Base-by-base conservation (phyloP, 2,888 invertebrate species). In the Platycheirus rosarum region DNA sequence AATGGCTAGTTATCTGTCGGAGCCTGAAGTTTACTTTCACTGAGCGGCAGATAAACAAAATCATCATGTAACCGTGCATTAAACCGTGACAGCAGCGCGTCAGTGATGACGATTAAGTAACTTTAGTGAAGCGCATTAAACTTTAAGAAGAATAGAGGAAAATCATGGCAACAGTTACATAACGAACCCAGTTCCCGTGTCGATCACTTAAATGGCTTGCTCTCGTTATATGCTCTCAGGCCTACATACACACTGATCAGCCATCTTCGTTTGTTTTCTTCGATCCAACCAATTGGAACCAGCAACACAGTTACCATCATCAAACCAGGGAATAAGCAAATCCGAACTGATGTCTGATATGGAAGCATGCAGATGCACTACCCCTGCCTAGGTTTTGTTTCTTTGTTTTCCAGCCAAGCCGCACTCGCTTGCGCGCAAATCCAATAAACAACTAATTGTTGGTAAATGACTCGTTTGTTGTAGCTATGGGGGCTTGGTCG, bases 61-160 rank as follows among this genome's bases (percentile, higher is more conserved):
- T 7, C 2, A 65, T 76, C 80, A 80, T 65, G 76, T 80, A 80
- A 80, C 62, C 44, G 49, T 69, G 60, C 76, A 80, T 70, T 80
- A 75, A 70, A 51, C 60, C 80, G 53, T 70, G 76, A 70, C 80
- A 76, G 65, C 32, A 66, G 76, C 75, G 53, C 76, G 76, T 76
- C 76, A 53, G 80, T 71, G 51, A 66, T 66, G 80, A 76, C 62
- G 80, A 80, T 80, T 80, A 66, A 70, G 70, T 80, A 80, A 80
- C 80, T 76, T 51, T 80, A 76, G 60, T 80, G 80, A 80, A 76
- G 80, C 80, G 70, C 80, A 68, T 76, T 70, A 80, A 57, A 80
- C 70, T 76, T 60, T 16, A 40, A 65, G 75, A 42, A 70, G 65
- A 77, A 77, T 65, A 57, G 70, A 65, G 65, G 46, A 63, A 69